Percentiles rank a stretch among this genome's conserved stretches.
Conservation (phyloP, 2,797 vertebrate genomes). For the Tauraco hartlaubi region DNA sequence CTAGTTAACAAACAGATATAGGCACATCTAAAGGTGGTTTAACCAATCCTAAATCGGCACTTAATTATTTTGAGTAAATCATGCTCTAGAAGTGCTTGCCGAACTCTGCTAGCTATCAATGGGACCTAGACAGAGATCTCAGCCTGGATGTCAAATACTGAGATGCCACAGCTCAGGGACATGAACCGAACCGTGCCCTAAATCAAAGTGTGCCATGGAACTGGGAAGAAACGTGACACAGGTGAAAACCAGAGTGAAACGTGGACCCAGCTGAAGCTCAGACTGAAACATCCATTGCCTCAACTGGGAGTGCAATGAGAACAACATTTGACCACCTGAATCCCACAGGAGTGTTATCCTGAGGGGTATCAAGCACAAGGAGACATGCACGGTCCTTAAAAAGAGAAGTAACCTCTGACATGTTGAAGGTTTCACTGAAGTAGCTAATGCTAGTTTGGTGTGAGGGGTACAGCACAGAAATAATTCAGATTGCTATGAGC, state of each 20-base stretch:
- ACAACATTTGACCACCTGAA: neutral
- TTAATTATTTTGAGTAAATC: neutral
- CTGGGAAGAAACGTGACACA: neutral
- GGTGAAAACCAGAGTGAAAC: neutral
- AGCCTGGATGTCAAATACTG: neutral
- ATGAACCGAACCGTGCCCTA: neutral
- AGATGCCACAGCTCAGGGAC: neutral
- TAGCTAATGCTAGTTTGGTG: neutral
- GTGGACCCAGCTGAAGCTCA: neutral
- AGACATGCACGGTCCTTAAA: neutral
- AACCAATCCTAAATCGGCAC: neutral
- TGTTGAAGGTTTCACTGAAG: neutral
- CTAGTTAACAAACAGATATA: neutral
- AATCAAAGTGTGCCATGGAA: neutral
- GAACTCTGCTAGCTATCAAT: neutral
- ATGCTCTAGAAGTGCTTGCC: neutral
- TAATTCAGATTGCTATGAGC: neutral
- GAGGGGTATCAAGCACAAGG: neutral
- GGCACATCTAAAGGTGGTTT: neutral
- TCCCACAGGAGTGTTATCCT: neutral
- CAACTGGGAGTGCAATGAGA: neutral
- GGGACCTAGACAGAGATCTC: neutral
- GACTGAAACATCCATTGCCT: neutral
- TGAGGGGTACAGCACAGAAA: neutral
- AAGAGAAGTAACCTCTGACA: accelerated